These are phyloP conservation scores for Anguilla rostrata DNA, from an alignment of 2,113 vertebrate genomes.

Conservation along the genomic window DNA sequence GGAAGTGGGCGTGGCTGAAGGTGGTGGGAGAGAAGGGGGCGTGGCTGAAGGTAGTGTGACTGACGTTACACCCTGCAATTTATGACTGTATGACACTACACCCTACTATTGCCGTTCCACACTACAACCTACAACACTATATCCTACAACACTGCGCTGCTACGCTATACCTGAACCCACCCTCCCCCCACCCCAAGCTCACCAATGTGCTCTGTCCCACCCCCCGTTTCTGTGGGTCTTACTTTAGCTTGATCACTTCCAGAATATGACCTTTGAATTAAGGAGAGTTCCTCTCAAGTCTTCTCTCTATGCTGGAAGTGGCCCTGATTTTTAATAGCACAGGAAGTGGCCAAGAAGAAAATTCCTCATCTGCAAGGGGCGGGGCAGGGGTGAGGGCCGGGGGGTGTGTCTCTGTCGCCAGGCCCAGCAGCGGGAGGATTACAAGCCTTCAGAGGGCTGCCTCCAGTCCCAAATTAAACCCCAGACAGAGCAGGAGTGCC, in stretches of 20 bases:
- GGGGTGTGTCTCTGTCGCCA: slow-evolving; percentile 37
- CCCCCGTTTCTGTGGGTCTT: background rate
- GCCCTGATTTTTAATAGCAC: slow-evolving; percentile 23
- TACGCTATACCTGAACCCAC: too few relatives aligned
- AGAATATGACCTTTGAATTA: slow-evolving; percentile 2
- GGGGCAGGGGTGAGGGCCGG: too few relatives aligned
- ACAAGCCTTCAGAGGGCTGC: slow-evolving; percentile 61
- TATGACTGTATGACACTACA: too few relatives aligned
- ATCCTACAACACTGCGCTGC: too few relatives aligned
- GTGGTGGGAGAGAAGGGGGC: too few relatives aligned
- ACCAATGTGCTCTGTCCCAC: background rate
- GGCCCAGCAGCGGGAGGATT: slow-evolving; percentile 54
- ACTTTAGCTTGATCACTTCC: slow-evolving; percentile 40
- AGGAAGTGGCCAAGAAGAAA: slow-evolving; percentile 30
- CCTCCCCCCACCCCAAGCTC: slow-evolving; percentile 27
- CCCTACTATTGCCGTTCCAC: too few relatives aligned
- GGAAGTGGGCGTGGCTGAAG: too few relatives aligned
- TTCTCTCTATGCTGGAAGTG: slow-evolving; percentile 21
- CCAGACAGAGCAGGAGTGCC: background rate
- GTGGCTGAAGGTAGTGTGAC: too few relatives aligned
- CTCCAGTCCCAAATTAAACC: slow-evolving; percentile 43
- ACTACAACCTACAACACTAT: too few relatives aligned
- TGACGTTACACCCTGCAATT: background rate
- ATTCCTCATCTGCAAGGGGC: slow-evolving; percentile 45
- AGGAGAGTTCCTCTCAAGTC: slow-evolving; percentile 30